Evolutionary conservation across 2,797 vertebrate species (phyloP).

Genomic region (Karalla daura): DNA sequence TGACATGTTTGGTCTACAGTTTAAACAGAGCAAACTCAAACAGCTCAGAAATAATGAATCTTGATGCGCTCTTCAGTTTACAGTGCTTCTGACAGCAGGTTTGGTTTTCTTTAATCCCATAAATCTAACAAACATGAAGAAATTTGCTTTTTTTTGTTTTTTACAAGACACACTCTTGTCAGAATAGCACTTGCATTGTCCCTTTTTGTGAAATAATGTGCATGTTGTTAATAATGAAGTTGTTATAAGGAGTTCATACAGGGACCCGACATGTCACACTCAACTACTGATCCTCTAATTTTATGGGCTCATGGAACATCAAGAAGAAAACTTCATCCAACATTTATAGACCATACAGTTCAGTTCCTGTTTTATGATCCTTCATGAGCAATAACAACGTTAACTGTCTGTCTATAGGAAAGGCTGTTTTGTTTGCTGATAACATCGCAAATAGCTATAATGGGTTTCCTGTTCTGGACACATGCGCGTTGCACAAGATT

Average conservation of each 20-base stretch:
- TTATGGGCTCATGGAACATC: not conserved
- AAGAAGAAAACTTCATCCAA: not conserved
- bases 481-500: not conserved
- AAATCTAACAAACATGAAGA: not conserved
- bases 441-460: conserved; percentile 22
- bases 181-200: too few relatives aligned
- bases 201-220: too few relatives aligned
- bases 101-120: not conserved
- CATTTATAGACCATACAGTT: not conserved
- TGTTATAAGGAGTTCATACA: not conserved
- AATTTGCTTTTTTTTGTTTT: too few relatives aligned
- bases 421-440: conserved; percentile 34
- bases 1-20: conserved; percentile 47
- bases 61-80: conserved; percentile 2
- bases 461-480: conserved; percentile 31
- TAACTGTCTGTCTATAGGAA: conserved; percentile 11
- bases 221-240: too few relatives aligned
- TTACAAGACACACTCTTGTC: not conserved
- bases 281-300: not conserved
- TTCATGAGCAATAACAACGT: conserved; percentile 29
- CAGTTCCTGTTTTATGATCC: conserved; percentile 22
- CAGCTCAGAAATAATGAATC: not conserved
- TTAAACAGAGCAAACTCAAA: conserved; percentile 44
- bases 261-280: not conserved
- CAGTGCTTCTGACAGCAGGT: not conserved